These are phyloP conservation scores for Eubasilissa splendida DNA, from an alignment of 2,888 invertebrate genomes.

Conservation along the genomic window DNA sequence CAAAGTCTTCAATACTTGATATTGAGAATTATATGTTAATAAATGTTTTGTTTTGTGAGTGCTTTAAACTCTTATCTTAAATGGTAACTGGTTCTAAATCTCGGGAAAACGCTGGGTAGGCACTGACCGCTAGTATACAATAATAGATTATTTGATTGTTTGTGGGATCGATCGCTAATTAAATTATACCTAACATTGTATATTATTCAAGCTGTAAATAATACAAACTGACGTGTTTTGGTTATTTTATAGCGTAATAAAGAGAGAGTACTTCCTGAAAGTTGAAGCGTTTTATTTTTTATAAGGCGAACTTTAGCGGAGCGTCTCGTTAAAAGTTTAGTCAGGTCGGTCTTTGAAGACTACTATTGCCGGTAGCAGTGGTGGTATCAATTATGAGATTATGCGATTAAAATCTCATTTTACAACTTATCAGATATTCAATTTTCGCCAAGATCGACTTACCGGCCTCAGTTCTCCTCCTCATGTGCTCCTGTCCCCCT, in stretches of 20 bases:
- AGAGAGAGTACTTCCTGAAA: not conserved
- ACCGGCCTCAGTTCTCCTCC: not conserved
- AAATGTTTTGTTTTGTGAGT: too few species aligned
- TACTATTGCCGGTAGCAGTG: not conserved
- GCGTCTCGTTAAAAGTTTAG: slow-evolving; percentile 7
- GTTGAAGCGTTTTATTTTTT: slow-evolving; percentile 19
- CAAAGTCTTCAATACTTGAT: too few species aligned
- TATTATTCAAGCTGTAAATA: not conserved
- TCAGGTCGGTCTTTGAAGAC: not conserved
- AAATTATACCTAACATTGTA: too few species aligned
- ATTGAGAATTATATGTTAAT: too few species aligned
- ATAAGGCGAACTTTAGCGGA: slow-evolving; percentile 2
- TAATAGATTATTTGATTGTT: too few species aligned
- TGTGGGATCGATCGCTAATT: too few species aligned
- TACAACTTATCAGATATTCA: slow-evolving; percentile 10
- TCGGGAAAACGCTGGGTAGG: too few species aligned
- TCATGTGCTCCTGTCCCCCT: not conserved
- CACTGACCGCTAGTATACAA: too few species aligned
- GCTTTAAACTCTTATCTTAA: too few species aligned
- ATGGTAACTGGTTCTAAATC: too few species aligned
- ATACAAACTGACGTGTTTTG: not conserved
- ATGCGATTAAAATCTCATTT: slow-evolving; percentile 1
- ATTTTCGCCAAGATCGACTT: not conserved
- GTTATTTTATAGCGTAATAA: not conserved
- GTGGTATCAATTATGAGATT: not conserved